phyloP scores from a whole-genome alignment of 2,888 invertebrate species.

The Clusia tigrina region DNA sequence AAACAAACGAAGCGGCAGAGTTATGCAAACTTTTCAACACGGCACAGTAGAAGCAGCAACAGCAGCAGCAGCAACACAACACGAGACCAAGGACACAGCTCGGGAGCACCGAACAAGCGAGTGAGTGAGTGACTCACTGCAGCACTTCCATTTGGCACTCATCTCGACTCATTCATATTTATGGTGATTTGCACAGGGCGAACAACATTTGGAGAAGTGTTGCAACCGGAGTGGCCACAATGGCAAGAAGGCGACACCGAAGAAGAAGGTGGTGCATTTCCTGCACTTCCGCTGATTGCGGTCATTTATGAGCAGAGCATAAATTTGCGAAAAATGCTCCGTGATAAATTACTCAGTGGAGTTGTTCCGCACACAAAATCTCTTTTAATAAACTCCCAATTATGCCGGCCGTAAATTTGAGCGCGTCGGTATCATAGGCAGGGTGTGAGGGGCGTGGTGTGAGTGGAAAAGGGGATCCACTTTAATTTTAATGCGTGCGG shows the following conservation, averaged over 20 bases:
- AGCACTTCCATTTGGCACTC: conserved; percentile 1
- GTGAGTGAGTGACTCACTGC: conserved; percentile 26
- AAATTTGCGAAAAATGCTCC: conserved; percentile 15
- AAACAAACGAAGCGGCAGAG: not conserved
- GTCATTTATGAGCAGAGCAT: conserved; percentile 53
- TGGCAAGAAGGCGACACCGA: not conserved
- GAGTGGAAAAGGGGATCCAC: no score
- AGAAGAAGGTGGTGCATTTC: not conserved
- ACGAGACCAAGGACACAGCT: no score
- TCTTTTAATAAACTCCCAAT: conserved; percentile 36
- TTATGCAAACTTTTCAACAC: conserved; percentile 1
- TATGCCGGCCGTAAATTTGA: conserved; percentile 49
- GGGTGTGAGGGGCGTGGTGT: no score
- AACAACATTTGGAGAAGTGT: conserved; percentile 52
- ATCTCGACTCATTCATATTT: conserved; percentile 54
- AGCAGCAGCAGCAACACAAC: conserved; percentile 22
- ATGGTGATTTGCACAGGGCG: conserved; percentile 53
- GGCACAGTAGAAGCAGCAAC: not conserved
- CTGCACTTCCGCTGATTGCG: conserved; percentile 34
- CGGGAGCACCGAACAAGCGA: no score
- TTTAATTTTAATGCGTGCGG: no score
- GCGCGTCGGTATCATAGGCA: no score
- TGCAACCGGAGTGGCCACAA: conserved; percentile 11
- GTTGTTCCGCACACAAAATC: conserved; percentile 23
- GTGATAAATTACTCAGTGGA: conserved; percentile 23